These are phyloP conservation scores for Drosophila kanapiae DNA, from an alignment of 1,140 invertebrate species.

Conservation along the genomic window DNA sequence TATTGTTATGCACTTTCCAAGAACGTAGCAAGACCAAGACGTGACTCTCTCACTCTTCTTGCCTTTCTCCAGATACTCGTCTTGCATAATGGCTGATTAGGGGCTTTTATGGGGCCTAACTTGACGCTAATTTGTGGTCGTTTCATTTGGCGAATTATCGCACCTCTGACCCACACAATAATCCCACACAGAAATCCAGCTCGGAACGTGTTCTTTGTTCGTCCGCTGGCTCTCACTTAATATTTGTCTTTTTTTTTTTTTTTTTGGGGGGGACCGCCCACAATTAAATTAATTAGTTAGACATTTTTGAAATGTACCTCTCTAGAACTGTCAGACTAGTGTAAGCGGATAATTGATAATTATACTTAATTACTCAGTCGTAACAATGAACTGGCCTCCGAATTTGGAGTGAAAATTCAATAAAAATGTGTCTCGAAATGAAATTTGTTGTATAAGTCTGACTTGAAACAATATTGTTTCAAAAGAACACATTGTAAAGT, in stretches of 20 bases:
- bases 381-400: slow-evolving; percentile 1
- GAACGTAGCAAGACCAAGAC: slow-evolving; percentile 24
- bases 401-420: background rate
- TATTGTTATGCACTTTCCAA: background rate
- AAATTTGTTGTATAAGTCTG: background rate
- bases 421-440: background rate
- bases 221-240: slow-evolving; percentile 10
- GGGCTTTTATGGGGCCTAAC: slow-evolving; percentile 24
- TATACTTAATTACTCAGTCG: slow-evolving; percentile 35
- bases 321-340: slow-evolving; percentile 24
- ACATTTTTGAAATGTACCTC: slow-evolving; percentile 26
- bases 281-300: slow-evolving; percentile 64
- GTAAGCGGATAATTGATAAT: slow-evolving; percentile 33
- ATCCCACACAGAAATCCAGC: slow-evolving; percentile 4
- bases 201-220: slow-evolving; percentile 45
- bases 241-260: slow-evolving; percentile 15
- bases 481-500: background rate
- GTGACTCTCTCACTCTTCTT: slow-evolving; percentile 6
- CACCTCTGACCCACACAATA: slow-evolving; percentile 44
- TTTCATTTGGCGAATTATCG: slow-evolving; percentile 47
- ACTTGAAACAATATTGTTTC: background rate
- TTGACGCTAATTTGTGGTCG: slow-evolving; percentile 49
- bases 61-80: background rate
- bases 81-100: slow-evolving; percentile 49
- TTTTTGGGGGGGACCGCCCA: slow-evolving; percentile 18